phyloP scores from a whole-genome alignment of 2,797 vertebrate genomes.

The Arctocebus calabarensis region DNA sequence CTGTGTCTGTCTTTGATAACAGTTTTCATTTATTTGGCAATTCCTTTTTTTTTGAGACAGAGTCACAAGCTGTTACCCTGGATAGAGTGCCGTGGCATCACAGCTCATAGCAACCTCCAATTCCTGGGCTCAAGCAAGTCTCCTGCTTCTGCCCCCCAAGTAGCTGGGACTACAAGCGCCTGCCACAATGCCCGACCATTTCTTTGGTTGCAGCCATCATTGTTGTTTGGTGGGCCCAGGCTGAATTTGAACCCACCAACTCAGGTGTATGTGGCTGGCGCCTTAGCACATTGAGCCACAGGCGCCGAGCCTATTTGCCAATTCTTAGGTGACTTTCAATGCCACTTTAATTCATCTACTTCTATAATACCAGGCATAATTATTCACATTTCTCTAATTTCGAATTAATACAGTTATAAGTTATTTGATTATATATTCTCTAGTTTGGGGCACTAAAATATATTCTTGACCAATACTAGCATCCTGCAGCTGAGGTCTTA shows the following conservation, averaged over 20 bases:
- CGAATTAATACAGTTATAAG: constrained; percentile 26
- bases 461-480: background rate
- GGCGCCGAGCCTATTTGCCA: background rate
- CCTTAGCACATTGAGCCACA: no score
- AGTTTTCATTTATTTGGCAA: background rate
- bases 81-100: no score
- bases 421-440: constrained; percentile 37
- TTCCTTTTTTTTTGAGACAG: background rate
- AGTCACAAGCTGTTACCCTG: no score
- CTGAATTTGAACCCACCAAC: no score
- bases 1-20: background rate
- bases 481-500: background rate
- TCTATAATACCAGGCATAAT: constrained; percentile 40
- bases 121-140: no score
- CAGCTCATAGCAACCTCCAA: no score
- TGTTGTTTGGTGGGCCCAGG: no score
- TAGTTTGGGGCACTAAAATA: background rate
- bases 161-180: no score
- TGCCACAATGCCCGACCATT: no score
- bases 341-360: constrained; percentile 13
- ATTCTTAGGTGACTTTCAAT: constrained; percentile 11
- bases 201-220: no score
- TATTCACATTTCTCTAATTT: constrained; percentile 55
- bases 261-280: no score
- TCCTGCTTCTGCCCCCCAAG: no score